These are phyloP conservation scores for Suricata suricatta DNA, from an alignment of 2,113 vertebrate species.

Conservation along the genomic window DNA sequence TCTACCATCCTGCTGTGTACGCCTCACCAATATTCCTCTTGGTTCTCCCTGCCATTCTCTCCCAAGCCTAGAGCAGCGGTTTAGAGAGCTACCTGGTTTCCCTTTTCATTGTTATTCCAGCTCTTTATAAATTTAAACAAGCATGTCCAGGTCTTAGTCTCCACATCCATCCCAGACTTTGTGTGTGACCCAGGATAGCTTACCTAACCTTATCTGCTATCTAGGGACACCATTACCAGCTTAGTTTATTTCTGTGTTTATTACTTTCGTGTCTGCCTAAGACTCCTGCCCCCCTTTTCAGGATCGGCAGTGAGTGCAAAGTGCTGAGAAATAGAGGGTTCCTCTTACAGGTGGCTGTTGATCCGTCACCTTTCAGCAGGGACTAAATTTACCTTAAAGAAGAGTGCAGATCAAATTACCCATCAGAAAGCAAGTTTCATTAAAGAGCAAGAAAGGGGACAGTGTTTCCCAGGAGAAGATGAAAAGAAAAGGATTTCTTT, in stretches of 20 bases:
- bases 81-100: slow-evolving; percentile 2
- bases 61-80: background rate
- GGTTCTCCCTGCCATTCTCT: background rate
- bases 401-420: slow-evolving; percentile 72
- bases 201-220: slow-evolving; percentile 63
- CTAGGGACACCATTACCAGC: slow-evolving; percentile 51
- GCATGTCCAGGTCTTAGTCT: slow-evolving; percentile 30
- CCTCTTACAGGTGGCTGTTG: slow-evolving; percentile 76
- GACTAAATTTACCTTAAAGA: slow-evolving; percentile 79
- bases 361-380: slow-evolving; percentile 78
- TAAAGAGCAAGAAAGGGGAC: slow-evolving; percentile 77
- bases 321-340: slow-evolving; percentile 55
- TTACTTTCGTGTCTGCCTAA: slow-evolving; percentile 50
- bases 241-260: slow-evolving; percentile 62
- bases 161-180: slow-evolving; percentile 57
- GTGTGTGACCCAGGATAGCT: slow-evolving; percentile 26
- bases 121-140: slow-evolving; percentile 57
- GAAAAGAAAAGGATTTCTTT: slow-evolving; percentile 79
- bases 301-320: slow-evolving; percentile 47
- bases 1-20: background rate
- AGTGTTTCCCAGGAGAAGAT: slow-evolving; percentile 82
- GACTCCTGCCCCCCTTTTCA: slow-evolving; percentile 55
- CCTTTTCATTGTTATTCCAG: slow-evolving; percentile 36
- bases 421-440: slow-evolving; percentile 78
- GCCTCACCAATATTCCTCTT: background rate